Evolutionary conservation across 92 coral and sea anemone species (phyloP), one percentile per base, ranked within the genome.

Genomic region (Zoanthus sociatus): DNA sequence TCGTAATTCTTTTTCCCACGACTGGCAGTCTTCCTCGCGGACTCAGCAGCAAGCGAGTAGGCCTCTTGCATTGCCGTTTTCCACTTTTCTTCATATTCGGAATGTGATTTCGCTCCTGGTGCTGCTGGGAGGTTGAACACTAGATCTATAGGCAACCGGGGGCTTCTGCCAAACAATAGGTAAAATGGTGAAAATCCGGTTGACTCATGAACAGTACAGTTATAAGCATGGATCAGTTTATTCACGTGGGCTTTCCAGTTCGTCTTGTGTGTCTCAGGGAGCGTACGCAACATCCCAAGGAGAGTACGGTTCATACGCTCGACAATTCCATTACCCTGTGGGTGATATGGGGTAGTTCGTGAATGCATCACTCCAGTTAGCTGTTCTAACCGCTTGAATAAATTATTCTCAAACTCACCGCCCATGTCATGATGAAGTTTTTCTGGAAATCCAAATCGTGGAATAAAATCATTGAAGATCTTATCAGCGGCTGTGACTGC

Each of bases 191-290:
- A 86, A 50, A 79, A 86, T 30, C 87, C 84, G 46, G 93, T 90
- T 13, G 90, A 73, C 84, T 79, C 88, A 51, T 90, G 93, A 15
- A 71, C 71, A 58, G 88, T 89, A 21, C 86, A 89, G 50, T 89
- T 89, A 56, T 90, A 90, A 44, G 88, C 93, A 87, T 90, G 88
- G 58, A 73, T 87, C 60, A 86, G 87, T 33, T 90, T 86, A 71
- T 87, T 90, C 48, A 81, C 71, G 64, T 89, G 86, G 63, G 83
- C 92, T 73, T 92, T 92, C 91, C 94, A 92, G 64, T 68, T 76
- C 45, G 90, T 31, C 68, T 87, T 92, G 78, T 82, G 33, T 14
- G 90, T 60, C 83, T 89, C 92, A 0, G 92, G 88, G 1, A 92
- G 84, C 6, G 88, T 92, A 12, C 90, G 88, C 84, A 89, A 73